phyloP scores from a whole-genome alignment of 2,888 invertebrate genomes.

The Ochropacha duplaris region DNA sequence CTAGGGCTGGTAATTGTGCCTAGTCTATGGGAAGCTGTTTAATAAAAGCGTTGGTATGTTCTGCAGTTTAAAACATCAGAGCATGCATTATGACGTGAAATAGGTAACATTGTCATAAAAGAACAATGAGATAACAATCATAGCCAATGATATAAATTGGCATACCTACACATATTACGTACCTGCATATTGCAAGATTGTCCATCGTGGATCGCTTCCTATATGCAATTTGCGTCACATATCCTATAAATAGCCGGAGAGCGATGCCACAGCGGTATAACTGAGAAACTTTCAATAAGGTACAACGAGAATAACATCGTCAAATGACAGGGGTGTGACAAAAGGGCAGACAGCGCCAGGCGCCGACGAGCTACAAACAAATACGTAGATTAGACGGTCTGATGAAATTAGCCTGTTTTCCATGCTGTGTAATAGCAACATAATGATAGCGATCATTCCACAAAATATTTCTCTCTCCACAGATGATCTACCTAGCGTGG shows the following conservation, averaged over 20 bases:
- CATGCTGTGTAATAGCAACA: not conserved
- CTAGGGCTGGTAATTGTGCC: no score
- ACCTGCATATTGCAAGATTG: conserved; percentile 6
- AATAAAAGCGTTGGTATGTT: no score
- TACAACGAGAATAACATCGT: not conserved
- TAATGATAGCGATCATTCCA: not conserved
- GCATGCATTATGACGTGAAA: no score
- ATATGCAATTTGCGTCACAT: conserved; percentile 6
- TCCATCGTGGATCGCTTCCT: conserved; percentile 5
- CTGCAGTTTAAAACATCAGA: no score
- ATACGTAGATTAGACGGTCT: conserved; percentile 1
- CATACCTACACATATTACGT: not conserved
- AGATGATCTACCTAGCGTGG: not conserved
- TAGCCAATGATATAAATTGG: not conserved
- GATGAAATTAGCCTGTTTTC: not conserved
- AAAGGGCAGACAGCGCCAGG: not conserved
- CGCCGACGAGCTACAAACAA: not conserved
- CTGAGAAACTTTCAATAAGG: not conserved
- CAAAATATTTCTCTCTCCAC: no score
- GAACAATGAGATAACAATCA: not conserved
- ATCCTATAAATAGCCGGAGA: conserved; percentile 6
- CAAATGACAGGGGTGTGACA: not conserved
- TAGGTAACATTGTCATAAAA: not conserved
- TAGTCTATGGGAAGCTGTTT: no score
- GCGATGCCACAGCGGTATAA: conserved; percentile 1